phyloP scores from a whole-genome alignment of 2,797 vertebrate species.

The Chromis chromis region DNA sequence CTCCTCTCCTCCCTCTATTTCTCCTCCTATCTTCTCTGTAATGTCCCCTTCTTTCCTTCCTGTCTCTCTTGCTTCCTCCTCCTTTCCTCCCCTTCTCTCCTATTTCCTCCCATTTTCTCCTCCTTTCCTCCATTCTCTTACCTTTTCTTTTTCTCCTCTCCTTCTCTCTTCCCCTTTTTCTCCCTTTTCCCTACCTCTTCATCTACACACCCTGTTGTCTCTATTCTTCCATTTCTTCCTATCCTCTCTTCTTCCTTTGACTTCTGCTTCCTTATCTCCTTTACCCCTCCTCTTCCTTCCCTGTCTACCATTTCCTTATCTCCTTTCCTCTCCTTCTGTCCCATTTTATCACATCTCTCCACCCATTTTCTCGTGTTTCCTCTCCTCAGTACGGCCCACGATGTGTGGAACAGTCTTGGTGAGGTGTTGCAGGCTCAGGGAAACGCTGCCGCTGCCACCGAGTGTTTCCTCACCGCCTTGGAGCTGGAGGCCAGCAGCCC shows the following conservation, averaged over 20 bases:
- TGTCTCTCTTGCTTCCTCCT: background rate
- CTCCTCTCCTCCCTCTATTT: background rate
- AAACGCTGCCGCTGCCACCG: constrained; percentile 91
- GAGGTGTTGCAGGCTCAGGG: constrained; percentile 98
- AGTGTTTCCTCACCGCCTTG: constrained; percentile 96
- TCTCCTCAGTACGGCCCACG: constrained; percentile 90
- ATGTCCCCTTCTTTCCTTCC: too few species aligned
- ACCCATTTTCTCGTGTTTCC: too few species aligned
- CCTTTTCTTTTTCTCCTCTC: background rate
- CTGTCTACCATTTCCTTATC: too few species aligned
- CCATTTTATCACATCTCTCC: too few species aligned
- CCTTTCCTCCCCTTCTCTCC: background rate
- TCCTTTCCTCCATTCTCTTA: background rate
- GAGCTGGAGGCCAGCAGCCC: constrained; percentile 98
- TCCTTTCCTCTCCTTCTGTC: background rate
- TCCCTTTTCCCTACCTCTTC: background rate
- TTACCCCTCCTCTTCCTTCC: constrained; percentile 5
- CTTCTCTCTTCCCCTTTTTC: background rate
- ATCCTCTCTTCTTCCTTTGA: too few species aligned
- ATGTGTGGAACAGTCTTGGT: constrained; percentile 97
- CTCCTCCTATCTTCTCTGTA: too few species aligned
- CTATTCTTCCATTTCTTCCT: too few species aligned
- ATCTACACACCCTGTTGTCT: background rate
- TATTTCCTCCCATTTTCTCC: background rate
- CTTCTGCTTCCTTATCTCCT: too few species aligned